Conservation (phyloP, 2,797 vertebrate species). For the Pogoniulus pusillus region DNA sequence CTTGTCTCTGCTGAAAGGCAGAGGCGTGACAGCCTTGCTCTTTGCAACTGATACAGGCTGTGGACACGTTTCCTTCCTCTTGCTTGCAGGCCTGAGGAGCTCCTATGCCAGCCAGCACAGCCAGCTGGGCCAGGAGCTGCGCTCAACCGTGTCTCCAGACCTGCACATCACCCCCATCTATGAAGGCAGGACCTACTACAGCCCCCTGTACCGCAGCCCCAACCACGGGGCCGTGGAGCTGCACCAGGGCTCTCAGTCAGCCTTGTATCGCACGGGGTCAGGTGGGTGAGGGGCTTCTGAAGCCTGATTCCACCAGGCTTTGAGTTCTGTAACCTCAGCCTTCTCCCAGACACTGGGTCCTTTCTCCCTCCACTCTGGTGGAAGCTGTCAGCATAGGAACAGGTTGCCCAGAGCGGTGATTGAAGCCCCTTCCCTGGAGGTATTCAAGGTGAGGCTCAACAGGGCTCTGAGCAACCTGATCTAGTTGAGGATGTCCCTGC, state of each 20-base stretch:
- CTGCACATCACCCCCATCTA: constrained; percentile 95
- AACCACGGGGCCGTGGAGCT: constrained; percentile 85
- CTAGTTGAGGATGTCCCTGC: too few species aligned
- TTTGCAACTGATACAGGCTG: fast-evolving
- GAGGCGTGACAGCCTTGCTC: neutral
- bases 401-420: too few species aligned
- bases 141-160: constrained; percentile 89
- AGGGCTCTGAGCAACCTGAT: too few species aligned
- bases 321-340: neutral
- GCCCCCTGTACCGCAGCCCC: constrained; percentile 89
- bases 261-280: constrained; percentile 87
- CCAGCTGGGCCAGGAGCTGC: constrained; percentile 88
- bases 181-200: constrained; percentile 91
- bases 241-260: constrained; percentile 81
- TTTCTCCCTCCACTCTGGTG: neutral
- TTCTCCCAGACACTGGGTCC: neutral
- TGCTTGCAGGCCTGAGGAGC: constrained; percentile 85
- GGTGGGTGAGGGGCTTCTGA: constrained; percentile 72
- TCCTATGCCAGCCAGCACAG: constrained; percentile 95
- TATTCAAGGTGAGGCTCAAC: too few species aligned
- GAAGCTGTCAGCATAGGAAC: neutral
- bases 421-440: too few species aligned
- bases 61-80: neutral
- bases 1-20: neutral
- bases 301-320: neutral